Conservation (phyloP, 2,797 vertebrate species). For the Alca torda region DNA sequence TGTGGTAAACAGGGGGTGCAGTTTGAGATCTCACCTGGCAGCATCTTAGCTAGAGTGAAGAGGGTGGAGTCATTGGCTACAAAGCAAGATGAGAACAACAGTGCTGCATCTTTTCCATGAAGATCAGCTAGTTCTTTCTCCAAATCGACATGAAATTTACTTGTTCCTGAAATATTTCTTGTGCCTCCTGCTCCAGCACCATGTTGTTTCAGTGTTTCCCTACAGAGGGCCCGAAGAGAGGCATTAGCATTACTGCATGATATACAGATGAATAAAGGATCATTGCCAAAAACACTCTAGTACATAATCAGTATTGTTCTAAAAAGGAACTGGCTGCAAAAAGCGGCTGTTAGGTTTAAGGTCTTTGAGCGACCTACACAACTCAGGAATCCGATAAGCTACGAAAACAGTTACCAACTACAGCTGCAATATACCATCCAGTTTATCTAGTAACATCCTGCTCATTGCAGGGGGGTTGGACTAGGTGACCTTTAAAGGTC, state of each 20-base stretch:
- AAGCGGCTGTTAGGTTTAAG: neutral
- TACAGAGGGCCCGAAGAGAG: conserved; percentile 44
- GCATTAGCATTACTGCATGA: neutral
- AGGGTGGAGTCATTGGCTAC: conserved; percentile 98
- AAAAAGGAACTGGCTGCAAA: neutral
- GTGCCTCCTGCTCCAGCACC: conserved; percentile 96
- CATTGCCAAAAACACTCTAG: neutral
- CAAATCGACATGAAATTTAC: conserved; percentile 95
- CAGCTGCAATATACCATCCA: neutral
- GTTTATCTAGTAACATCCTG: neutral
- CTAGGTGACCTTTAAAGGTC: neutral
- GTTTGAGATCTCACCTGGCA: conserved; percentile 83
- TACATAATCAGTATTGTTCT: neutral
- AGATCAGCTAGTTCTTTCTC: conserved; percentile 93
- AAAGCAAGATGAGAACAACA: conserved; percentile 96
- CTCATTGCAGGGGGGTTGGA: neutral
- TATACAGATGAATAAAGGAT: neutral
- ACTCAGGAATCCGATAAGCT: neutral
- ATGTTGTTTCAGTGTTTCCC: conserved; percentile 90
- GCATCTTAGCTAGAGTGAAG: conserved; percentile 94
- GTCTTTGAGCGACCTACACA: neutral
- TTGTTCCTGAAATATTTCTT: conserved; percentile 96
- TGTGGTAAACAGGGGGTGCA: neutral
- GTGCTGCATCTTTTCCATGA: conserved; percentile 91
- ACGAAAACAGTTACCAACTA: neutral